These are phyloP conservation scores for Lota lota DNA, from an alignment of 2,113 vertebrate genomes.

Conservation along the genomic window DNA sequence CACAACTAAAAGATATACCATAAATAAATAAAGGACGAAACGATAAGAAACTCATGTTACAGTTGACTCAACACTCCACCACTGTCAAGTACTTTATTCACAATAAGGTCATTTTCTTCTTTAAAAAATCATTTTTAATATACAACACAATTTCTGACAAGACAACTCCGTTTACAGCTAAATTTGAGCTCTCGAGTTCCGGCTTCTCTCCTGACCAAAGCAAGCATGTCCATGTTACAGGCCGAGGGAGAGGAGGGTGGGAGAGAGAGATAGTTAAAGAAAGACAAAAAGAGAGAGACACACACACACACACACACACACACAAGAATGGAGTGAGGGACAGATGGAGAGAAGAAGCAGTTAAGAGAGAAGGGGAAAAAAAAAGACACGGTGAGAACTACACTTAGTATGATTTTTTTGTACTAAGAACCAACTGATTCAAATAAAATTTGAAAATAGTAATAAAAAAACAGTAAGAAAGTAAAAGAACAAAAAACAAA, in stretches of 20 bases:
- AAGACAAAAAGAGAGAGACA: constrained; percentile 31
- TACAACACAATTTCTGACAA: constrained; percentile 79
- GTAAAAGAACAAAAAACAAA: constrained; percentile 43
- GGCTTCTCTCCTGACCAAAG: constrained; percentile 74
- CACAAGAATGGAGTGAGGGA: constrained; percentile 3
- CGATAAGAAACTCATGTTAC: constrained; percentile 54
- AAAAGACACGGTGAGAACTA: constrained; percentile 47
- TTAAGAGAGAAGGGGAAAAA: background rate
- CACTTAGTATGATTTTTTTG: constrained; percentile 66
- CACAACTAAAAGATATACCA: constrained; percentile 14
- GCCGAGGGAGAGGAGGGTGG: constrained; percentile 28
- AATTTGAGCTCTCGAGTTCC: constrained; percentile 72
- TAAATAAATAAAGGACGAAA: constrained; percentile 37
- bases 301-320: too few species aligned
- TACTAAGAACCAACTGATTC: constrained; percentile 65
- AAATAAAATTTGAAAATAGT: constrained; percentile 72
- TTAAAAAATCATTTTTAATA: constrained; percentile 78
- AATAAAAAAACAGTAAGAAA: constrained; percentile 64
- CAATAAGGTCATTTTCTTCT: constrained; percentile 73
- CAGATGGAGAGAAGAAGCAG: constrained; percentile 44
- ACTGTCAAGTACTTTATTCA: constrained; percentile 80
- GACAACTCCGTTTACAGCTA: constrained; percentile 76
- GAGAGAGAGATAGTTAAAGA: constrained; percentile 31
- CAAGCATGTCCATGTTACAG: constrained; percentile 64
- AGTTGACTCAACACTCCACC: constrained; percentile 70